Evolutionary conservation across 2,113 vertebrate genomes (phyloP).

Genomic region (Microtus oregoni): DNA sequence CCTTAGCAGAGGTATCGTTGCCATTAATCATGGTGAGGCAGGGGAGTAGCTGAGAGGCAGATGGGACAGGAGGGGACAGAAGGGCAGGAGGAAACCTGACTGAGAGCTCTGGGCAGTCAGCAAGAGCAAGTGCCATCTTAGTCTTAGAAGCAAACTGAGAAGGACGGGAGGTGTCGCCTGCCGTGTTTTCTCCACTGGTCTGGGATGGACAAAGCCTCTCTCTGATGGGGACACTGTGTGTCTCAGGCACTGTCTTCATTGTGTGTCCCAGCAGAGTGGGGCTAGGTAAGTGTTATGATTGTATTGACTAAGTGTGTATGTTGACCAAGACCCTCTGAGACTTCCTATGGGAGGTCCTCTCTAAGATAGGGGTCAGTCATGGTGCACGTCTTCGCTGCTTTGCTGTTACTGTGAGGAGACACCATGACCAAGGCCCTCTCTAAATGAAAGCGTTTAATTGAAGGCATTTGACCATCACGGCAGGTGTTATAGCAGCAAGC

Average conservation of each 20-base stretch:
- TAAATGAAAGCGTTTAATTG: neutral
- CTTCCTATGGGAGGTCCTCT: too few relatives aligned
- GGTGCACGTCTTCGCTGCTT: neutral
- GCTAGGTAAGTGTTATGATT: accelerated
- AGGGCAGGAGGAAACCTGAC: neutral
- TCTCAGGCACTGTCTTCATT: neutral
- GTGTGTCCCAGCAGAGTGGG: accelerated
- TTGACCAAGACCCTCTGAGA: accelerated
- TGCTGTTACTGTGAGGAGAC: neutral
- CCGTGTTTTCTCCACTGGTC: neutral
- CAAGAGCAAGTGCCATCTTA: neutral
- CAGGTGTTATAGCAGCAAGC: neutral
- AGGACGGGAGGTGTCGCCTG: accelerated
- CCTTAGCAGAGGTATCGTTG: neutral
- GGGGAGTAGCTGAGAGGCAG: neutral
- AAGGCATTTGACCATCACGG: neutral
- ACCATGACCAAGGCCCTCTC: neutral
- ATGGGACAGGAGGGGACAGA: neutral
- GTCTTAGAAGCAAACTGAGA: neutral
- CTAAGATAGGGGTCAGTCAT: neutral
- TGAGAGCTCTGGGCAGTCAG: neutral
- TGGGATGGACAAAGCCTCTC: neutral
- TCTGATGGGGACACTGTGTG: neutral
- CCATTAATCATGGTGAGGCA: too few relatives aligned
- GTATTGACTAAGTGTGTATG: neutral